Evolutionary conservation across 2,113 vertebrate species (phyloP).

Genomic region (Callorhinus ursinus): DNA sequence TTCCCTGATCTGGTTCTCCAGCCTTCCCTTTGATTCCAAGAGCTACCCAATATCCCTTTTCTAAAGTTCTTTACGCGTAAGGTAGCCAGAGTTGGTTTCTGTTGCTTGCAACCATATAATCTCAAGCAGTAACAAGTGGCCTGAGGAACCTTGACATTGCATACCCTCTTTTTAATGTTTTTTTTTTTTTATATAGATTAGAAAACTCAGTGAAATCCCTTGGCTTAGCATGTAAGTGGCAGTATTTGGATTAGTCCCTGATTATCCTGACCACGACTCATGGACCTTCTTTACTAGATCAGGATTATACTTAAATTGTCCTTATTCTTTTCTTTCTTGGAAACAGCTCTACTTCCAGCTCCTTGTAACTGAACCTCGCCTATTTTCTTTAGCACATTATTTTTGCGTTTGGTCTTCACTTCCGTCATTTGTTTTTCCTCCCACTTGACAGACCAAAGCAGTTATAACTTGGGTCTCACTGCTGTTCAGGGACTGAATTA

Average conservation of each 20-base stretch:
- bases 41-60: not conserved
- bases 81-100: not conserved
- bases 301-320: not conserved
- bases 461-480: not conserved
- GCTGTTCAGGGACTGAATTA: not conserved
- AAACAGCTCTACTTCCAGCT: not conserved
- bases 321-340: not conserved
- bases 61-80: not conserved
- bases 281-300: not conserved
- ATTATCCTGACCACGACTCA: not conserved
- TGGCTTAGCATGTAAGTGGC: not conserved
- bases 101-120: not conserved
- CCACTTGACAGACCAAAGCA: not conserved
- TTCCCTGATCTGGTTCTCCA: not conserved
- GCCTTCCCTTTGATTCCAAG: slow-evolving; percentile 7
- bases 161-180: not conserved
- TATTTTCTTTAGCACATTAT: not conserved
- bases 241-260: not conserved
- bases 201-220: not conserved
- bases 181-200: not conserved
- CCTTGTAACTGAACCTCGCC: not conserved
- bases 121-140: not conserved
- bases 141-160: not conserved
- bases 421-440: not conserved
- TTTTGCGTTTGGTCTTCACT: not conserved